Conservation (phyloP, 2,113 vertebrate species). For the Tiliqua scincoides region DNA sequence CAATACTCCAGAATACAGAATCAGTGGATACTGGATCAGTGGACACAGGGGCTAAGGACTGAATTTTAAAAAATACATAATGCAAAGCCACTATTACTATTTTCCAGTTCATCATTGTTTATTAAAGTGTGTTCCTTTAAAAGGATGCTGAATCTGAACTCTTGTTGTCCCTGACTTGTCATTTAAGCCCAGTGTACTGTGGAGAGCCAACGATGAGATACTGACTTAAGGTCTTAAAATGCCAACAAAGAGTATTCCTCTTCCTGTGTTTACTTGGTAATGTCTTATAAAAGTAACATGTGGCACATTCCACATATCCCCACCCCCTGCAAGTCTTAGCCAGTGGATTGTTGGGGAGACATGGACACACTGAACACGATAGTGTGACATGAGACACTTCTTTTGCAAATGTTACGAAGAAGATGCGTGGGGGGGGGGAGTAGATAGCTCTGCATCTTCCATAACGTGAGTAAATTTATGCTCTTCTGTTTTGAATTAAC, state of each 20-base stretch:
- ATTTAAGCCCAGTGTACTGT: neutral
- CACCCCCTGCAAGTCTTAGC: neutral
- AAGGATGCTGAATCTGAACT: neutral
- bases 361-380: neutral
- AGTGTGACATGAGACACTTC: neutral
- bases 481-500: neutral
- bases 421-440: neutral
- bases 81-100: constrained; percentile 34
- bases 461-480: neutral
- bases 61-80: constrained; percentile 38
- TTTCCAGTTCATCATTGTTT: constrained; percentile 46
- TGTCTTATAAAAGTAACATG: neutral
- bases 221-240: neutral
- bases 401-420: neutral
- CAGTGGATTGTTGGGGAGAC: neutral
- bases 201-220: too few relatives aligned
- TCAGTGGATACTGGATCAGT: too few relatives aligned
- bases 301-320: neutral
- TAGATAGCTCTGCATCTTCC: neutral
- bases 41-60: too few relatives aligned
- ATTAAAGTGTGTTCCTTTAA: constrained; percentile 43
- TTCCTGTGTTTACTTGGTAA: neutral
- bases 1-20: too few relatives aligned
- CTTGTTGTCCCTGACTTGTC: neutral
- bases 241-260: too few relatives aligned